phyloP scores from a whole-genome alignment of 1,140 invertebrate species.

The Drosophila insularis region DNA sequence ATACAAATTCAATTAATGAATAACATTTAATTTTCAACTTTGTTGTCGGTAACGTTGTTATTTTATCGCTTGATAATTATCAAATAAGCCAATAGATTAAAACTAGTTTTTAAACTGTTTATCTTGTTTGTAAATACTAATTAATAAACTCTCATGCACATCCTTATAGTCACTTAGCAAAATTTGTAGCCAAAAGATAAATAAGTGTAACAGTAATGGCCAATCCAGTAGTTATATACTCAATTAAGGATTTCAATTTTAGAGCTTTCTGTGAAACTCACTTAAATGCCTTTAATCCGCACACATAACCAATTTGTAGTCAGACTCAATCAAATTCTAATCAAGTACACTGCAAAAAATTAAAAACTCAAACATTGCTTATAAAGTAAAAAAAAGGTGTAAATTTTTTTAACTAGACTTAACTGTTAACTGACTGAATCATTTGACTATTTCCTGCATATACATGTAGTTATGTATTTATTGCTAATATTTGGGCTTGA shows the following conservation, averaged over 20 bases:
- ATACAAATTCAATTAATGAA: too few relatives aligned
- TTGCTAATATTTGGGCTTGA: too few relatives aligned
- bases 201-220: background rate
- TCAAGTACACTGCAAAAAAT: constrained; percentile 24
- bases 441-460: background rate
- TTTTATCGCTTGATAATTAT: too few relatives aligned
- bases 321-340: constrained; percentile 53
- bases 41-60: too few relatives aligned
- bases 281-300: background rate
- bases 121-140: too few relatives aligned
- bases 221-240: background rate
- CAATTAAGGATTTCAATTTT: background rate
- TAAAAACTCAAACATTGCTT: background rate
- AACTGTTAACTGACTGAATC: too few relatives aligned
- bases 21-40: too few relatives aligned
- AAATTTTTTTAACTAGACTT: too few relatives aligned
- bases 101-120: too few relatives aligned
- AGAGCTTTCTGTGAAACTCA: background rate
- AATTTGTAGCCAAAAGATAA: background rate
- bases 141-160: too few relatives aligned
- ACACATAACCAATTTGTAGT: constrained; percentile 2
- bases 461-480: background rate
- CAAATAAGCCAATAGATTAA: too few relatives aligned
- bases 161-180: background rate
- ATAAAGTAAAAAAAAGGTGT: too few relatives aligned